Conservation (phyloP, 2,888 invertebrate genomes). For the Eristalinus aeneus region DNA sequence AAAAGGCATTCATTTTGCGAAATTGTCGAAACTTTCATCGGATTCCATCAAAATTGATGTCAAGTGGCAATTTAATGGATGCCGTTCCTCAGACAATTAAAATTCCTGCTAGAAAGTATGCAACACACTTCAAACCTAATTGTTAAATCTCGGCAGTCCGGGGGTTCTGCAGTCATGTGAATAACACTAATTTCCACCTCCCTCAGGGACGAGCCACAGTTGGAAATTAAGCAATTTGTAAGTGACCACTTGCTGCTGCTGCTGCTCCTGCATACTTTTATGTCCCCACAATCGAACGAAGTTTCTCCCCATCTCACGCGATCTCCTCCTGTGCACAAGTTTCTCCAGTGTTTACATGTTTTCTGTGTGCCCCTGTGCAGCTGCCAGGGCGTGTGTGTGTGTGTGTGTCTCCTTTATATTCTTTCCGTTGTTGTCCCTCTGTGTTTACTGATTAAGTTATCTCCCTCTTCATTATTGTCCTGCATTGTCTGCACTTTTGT, state of each 20-base stretch:
- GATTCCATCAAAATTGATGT: no score
- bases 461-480: slow-evolving; percentile 18
- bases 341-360: slow-evolving; percentile 44
- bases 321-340: slow-evolving; percentile 49
- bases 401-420: slow-evolving; percentile 6
- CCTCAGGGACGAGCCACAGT: background rate
- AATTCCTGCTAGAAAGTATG: background rate
- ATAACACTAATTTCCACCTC: background rate
- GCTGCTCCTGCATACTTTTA: slow-evolving; percentile 18
- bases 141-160: background rate
- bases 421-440: slow-evolving; percentile 1
- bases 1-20: no score
- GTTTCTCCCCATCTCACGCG: slow-evolving; percentile 13
- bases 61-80: no score
- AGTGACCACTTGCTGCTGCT: slow-evolving; percentile 36
- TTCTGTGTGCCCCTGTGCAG: background rate
- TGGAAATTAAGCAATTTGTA: slow-evolving; percentile 40
- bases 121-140: background rate
- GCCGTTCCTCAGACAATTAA: no score
- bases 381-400: slow-evolving; percentile 38
- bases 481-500: slow-evolving; percentile 11
- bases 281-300: slow-evolving; percentile 14
- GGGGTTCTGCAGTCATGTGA: background rate
- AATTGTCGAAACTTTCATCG: no score
- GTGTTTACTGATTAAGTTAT: slow-evolving; percentile 67